Evolutionary conservation across 1,140 invertebrate species (phyloP).

Genomic region (Cydia splendana): DNA sequence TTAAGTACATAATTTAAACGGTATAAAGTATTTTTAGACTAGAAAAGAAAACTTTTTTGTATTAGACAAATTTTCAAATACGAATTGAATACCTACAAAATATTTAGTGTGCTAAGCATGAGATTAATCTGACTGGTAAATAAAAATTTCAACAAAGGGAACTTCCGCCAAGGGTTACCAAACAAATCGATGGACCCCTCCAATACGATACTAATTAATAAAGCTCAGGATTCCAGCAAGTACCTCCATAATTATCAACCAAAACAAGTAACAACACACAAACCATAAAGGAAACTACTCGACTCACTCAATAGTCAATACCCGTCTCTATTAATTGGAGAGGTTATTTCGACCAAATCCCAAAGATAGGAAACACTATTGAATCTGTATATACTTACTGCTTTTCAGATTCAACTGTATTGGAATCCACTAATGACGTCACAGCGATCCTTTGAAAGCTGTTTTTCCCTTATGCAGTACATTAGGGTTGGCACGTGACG

Average conservation of each 20-base stretch:
- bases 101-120: too few species aligned
- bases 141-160: too few species aligned
- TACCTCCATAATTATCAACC: conserved; percentile 12
- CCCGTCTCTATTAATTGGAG: conserved; percentile 21
- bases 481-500: conserved; percentile 26
- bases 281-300: conserved; percentile 25
- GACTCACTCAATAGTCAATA: conserved; percentile 25
- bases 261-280: conserved; percentile 16
- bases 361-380: neutral
- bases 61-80: too few species aligned
- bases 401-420: neutral
- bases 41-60: too few species aligned
- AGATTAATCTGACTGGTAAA: too few species aligned
- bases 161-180: too few species aligned
- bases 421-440: conserved; percentile 26
- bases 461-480: conserved; percentile 33
- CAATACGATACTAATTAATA: too few species aligned
- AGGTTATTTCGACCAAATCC: neutral
- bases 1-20: neutral
- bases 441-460: conserved; percentile 23
- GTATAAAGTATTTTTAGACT: neutral
- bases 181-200: too few species aligned
- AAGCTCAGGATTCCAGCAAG: neutral
- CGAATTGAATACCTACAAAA: too few species aligned
- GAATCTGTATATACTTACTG: neutral